Evolutionary conservation across 1,140 invertebrate species (phyloP).

Genomic region (Agraylea sexmaculata): DNA sequence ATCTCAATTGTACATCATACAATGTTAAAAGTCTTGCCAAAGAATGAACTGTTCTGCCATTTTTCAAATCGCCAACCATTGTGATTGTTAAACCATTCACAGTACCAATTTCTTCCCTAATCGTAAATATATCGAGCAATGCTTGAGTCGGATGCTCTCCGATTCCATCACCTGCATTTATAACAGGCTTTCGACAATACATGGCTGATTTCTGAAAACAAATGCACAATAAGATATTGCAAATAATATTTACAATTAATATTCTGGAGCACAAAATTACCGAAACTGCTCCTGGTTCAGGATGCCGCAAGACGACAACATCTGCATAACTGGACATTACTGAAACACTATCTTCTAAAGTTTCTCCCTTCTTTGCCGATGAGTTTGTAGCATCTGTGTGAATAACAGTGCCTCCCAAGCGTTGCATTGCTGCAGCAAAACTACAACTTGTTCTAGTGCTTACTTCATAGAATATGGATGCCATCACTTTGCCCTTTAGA

Average conservation of each 20-base stretch:
- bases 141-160: constrained; percentile 99
- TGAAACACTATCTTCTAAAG: constrained; percentile 77
- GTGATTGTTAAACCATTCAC: constrained; percentile 91
- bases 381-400: constrained; percentile 81
- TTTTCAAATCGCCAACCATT: constrained; percentile 92
- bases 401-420: constrained; percentile 85
- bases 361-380: constrained; percentile 94
- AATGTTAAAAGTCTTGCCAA: constrained; percentile 81
- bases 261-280: constrained; percentile 43
- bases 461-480: constrained; percentile 94
- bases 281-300: constrained; percentile 78
- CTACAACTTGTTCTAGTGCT: constrained; percentile 93
- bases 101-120: constrained; percentile 96
- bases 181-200: constrained; percentile 75
- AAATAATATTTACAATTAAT: not conserved
- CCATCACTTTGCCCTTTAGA: constrained; percentile 88
- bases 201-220: constrained; percentile 59
- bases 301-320: constrained; percentile 88
- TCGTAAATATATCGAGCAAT: constrained; percentile 94
- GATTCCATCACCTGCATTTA: constrained; percentile 96
- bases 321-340: constrained; percentile 83
- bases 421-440: constrained; percentile 91
- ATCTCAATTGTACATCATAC: constrained; percentile 80
- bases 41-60: constrained; percentile 97
- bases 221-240: not conserved